Conservation (phyloP, 2,113 vertebrate genomes). For the Aphelocoma coerulescens region DNA sequence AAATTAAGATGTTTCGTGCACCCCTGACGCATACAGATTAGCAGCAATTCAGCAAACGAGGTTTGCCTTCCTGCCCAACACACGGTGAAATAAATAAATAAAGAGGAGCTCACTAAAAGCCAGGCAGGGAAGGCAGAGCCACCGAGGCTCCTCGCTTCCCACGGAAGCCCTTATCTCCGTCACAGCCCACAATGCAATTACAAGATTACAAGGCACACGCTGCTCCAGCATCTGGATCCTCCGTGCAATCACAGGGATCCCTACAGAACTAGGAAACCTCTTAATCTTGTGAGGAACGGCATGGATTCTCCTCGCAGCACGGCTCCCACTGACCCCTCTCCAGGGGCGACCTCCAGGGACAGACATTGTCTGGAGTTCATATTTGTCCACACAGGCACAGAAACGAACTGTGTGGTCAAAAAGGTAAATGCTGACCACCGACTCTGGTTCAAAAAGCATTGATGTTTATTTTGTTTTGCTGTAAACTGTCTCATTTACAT, state of each 20-base stretch:
- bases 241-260: neutral
- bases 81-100: neutral
- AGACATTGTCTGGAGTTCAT: fast-evolving
- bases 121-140: neutral
- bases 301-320: neutral
- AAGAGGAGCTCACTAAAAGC: neutral
- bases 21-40: neutral
- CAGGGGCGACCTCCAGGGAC: neutral
- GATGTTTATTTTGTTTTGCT: neutral
- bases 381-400: neutral
- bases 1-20: neutral
- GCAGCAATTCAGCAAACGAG: neutral
- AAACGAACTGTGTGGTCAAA: neutral
- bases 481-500: neutral
- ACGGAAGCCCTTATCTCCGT: constrained; percentile 5
- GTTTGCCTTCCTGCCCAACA: neutral
- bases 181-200: constrained; percentile 42
- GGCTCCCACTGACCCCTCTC: neutral
- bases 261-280: neutral
- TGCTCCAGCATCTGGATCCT: constrained; percentile 36
- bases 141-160: neutral
- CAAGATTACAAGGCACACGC: constrained; percentile 45
- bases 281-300: neutral
- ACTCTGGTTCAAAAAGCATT: neutral
- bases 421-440: neutral